Evolutionary conservation across 2,888 invertebrate genomes (phyloP).

Genomic region (Lucinisca nassula): DNA sequence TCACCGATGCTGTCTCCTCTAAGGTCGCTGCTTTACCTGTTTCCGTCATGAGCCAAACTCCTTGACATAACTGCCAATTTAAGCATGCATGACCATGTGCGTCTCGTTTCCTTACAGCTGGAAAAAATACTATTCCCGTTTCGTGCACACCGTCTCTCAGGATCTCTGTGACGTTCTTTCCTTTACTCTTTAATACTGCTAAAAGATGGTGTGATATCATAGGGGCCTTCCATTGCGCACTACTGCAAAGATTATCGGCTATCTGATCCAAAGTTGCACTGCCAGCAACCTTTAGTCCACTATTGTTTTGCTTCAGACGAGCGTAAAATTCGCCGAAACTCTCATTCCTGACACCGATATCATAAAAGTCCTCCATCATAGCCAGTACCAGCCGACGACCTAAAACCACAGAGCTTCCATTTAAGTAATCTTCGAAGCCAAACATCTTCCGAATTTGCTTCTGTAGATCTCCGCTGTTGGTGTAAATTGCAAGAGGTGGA

Average conservation of each 20-base stretch:
- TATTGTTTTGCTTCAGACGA: neutral
- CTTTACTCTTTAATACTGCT: neutral
- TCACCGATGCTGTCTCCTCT: neutral
- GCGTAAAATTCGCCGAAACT: conserved; percentile 27
- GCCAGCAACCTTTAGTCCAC: neutral
- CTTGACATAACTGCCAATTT: conserved; percentile 20
- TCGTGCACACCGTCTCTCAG: conserved; percentile 21
- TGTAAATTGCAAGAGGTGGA: conserved; percentile 36
- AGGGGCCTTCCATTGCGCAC: neutral
- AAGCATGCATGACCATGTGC: neutral
- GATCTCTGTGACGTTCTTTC: neutral
- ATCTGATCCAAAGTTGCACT: neutral
- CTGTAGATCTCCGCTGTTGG: neutral
- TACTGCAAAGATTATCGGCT: neutral
- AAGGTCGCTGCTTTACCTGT: neutral
- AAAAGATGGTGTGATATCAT: neutral
- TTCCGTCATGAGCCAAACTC: conserved; percentile 25
- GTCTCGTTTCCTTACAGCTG: conserved; percentile 16
- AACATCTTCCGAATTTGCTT: conserved; percentile 8
- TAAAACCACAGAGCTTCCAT: conserved; percentile 16
- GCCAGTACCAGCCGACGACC: conserved; percentile 26
- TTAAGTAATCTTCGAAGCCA: conserved; percentile 42
- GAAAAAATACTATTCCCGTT: conserved; percentile 12
- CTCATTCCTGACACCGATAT: neutral
- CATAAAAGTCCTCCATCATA: conserved; percentile 26